Evolutionary conservation across 2,888 invertebrate species (phyloP), one percentile per base, ranked within the genome.

Genomic region (Augochlorella aurata): DNA sequence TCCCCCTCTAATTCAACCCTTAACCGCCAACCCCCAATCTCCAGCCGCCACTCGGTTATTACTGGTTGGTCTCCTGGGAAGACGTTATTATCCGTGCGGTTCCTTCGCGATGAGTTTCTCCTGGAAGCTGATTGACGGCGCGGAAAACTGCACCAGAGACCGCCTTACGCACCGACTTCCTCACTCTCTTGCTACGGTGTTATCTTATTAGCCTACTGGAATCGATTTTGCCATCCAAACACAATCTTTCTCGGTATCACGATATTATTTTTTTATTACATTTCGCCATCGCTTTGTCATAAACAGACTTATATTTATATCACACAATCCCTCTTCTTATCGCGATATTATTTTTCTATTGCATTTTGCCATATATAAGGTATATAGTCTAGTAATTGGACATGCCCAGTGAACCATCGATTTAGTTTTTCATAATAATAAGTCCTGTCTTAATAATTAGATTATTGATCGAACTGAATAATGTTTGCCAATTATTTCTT

Each of bases 11-110:
- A 90, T 89, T 89, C 89, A 83, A 88, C 85, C 87, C 77, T 84
- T 83, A 83, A 86, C 86, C 79, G 74, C 78, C 87, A 78, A 87
- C 87, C 83, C 87, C 85, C 88, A 88, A 90, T 88, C 88, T 87
- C 86, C 75, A 84, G 81, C 89, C 83, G 78, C 85, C 87, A 88
- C 90, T 90, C 83, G 87, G 91, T 91, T 92, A 90, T 91, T 91
- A 91, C 89, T 84, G 89, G 87, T 84, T 83, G 90, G 86, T 89
- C 89, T 87, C 88, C 80, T 81, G 90, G 89, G 90, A 87, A 88
- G 87, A 91, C 89, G 90, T 90, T 91, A 91, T 92, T 92, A 91
- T 90, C 89, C 87, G 87, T 87, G 88, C 83, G 82, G 88, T 89
- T 90, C 83, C 86, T 86, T 85, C 87, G 74, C 89, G 87, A 90